Evolutionary conservation across 2,888 invertebrate genomes (phyloP).

Genomic region (Sepiola atlantica): DNA sequence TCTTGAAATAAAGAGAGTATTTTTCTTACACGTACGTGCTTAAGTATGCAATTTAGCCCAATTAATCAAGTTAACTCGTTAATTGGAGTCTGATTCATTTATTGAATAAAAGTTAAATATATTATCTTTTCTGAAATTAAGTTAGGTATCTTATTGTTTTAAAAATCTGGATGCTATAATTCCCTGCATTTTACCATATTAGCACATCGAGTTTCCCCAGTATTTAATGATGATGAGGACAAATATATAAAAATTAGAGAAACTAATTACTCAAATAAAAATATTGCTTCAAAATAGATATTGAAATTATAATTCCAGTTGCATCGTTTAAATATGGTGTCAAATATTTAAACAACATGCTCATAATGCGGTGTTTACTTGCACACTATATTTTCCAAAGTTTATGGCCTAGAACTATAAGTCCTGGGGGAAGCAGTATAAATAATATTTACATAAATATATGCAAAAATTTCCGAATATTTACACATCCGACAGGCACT

Average conservation of each 20-base stretch:
- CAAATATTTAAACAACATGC: background rate
- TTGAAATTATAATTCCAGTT: background rate
- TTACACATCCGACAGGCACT: too few relatives aligned
- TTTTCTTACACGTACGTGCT: conserved; percentile 8
- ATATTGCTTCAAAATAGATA: conserved; percentile 2
- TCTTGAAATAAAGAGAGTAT: conserved; percentile 11
- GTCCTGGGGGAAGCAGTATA: background rate
- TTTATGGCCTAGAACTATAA: background rate
- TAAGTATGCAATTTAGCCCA: conserved; percentile 1
- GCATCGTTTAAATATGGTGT: background rate
- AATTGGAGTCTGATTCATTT: conserved; percentile 32
- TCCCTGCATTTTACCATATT: background rate
- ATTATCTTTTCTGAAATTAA: conserved; percentile 22
- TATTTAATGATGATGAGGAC: background rate
- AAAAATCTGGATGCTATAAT: background rate
- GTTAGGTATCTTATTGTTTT: conserved; percentile 6
- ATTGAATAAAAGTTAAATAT: conserved; percentile 8
- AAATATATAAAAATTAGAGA: background rate
- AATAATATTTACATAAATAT: too few relatives aligned
- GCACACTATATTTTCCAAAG: background rate
- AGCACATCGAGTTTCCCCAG: background rate
- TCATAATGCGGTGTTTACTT: background rate
- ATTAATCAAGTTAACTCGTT: conserved; percentile 20
- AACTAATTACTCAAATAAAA: conserved; percentile 32
- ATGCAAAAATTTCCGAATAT: too few relatives aligned